Percentiles rank a stretch among this genome's conserved stretches.
phyloP scores from a whole-genome alignment of 2,797 vertebrate species.

The Cercopithecus hamlyni region DNA sequence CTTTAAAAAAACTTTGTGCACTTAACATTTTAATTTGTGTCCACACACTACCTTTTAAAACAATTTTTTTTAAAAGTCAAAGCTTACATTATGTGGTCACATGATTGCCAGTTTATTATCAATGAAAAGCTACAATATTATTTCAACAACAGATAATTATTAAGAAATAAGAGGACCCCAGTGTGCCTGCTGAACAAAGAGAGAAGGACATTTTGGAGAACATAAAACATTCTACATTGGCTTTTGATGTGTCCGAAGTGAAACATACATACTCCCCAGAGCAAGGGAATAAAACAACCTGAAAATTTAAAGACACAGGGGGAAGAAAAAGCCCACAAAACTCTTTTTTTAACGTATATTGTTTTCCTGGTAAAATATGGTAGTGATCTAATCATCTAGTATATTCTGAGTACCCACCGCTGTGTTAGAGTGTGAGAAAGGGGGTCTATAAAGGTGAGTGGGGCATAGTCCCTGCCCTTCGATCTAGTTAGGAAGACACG shows the following conservation, averaged over 20 bases:
- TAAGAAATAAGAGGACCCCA: not conserved
- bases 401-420: not conserved
- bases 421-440: not conserved
- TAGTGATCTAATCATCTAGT: not conserved
- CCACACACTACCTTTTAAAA: not conserved
- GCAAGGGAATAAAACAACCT: not conserved
- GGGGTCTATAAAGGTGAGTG: not conserved
- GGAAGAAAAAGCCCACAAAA: not conserved
- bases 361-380: constrained; percentile 16
- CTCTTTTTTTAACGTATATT: not conserved
- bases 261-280: not conserved
- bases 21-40: constrained; percentile 4
- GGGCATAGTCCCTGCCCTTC: not conserved
- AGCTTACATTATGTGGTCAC: not conserved
- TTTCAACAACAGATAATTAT: constrained; percentile 21
- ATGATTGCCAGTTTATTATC: constrained; percentile 30
- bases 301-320: not conserved
- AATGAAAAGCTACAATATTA: not conserved
- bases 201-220: constrained; percentile 37
- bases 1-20: not conserved
- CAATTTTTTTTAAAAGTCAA: not conserved
- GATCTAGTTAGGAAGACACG: not conserved
- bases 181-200: constrained; percentile 33
- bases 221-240: not conserved
- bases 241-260: constrained; percentile 32